Evolutionary conservation across 2,888 invertebrate genomes (phyloP), one percentile per base, ranked within the genome.

Genomic region (Hermodice carunculata): DNA sequence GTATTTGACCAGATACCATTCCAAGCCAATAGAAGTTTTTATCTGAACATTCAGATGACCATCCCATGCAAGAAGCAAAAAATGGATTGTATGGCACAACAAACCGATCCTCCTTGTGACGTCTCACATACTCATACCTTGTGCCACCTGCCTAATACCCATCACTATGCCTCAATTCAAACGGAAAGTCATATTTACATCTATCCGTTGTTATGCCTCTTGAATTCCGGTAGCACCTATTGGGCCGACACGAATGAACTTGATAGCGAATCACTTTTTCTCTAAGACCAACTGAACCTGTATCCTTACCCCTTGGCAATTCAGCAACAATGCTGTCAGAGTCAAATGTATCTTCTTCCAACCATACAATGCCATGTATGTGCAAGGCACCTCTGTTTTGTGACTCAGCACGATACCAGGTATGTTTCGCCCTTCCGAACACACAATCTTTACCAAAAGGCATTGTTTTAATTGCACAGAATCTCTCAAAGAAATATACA

Each of bases 341-440:
- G 2, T 31, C 49, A 6, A 49, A 28, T 4, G 49, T 49, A 6
- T 22, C 29, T 14, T 49, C 28, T 28, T 49, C 29, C n/a, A 49
- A 17, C 49, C 49, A 49, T 5, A 49, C 3, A 4, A 49, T 49
- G 14, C 49, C 49, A 49, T 49, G 49, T 2, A 49, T 2, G n/a
- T 49, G 49, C 3, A 49, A 32, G 19, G 49, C 49, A 49, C 49
- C 49, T n/a, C 49, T 49, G 19, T 49, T 49, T n/a, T 26, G 49
- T 2, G 49, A 29, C n/a, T 49, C 49, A 5, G 22, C 17, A 14
- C 29, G 14, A 28, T 49, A 49, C 49, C 49, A 49, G 14, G 29
- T 6, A 49, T 49, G 49, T 5, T 4, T 19, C 17, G 29, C 28
- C 14, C 32, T 28, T 2, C 49, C 49, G 22, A 49, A 49, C 5